These are phyloP conservation scores for Paratilapia polleni DNA, from an alignment of 2,113 vertebrate species.

Conservation along the genomic window DNA sequence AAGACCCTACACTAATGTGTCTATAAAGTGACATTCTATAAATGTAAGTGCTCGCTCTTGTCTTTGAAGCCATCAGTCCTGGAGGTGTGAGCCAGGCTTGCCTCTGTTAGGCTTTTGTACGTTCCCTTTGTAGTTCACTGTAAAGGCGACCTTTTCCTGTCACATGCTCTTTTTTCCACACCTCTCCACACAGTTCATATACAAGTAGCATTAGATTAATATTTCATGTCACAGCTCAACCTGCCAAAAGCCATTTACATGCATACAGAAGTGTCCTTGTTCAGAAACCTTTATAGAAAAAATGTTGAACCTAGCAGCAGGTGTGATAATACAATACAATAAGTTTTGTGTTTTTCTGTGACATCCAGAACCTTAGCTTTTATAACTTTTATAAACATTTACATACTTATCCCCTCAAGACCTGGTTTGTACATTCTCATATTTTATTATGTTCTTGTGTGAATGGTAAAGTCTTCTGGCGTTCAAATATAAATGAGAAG, in stretches of 20 bases:
- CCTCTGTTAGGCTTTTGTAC: slow-evolving; percentile 9
- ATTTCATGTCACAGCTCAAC: background rate
- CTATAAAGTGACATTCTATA: background rate
- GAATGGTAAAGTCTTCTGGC: background rate
- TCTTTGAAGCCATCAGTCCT: slow-evolving; percentile 49
- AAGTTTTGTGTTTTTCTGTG: background rate
- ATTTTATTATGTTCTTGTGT: background rate
- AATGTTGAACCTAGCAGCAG: background rate
- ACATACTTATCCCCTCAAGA: background rate
- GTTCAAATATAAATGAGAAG: background rate
- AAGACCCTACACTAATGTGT: too few relatives aligned
- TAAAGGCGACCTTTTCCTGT: slow-evolving; percentile 32
- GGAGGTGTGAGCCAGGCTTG: slow-evolving; percentile 3
- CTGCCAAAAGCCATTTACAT: background rate
- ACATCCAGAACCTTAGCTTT: too few relatives aligned
- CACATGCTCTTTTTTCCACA: slow-evolving; percentile 37
- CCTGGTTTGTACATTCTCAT: background rate
- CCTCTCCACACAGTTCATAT: slow-evolving; percentile 16
- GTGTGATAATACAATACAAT: background rate
- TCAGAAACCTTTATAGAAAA: background rate
- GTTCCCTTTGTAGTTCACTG: slow-evolving; percentile 43
- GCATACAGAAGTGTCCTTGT: background rate
- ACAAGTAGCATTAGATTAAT: slow-evolving; percentile 19
- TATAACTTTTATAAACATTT: background rate
- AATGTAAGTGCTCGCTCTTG: slow-evolving; percentile 9